Evolutionary conservation across 2,888 invertebrate genomes (phyloP).

Genomic region (Hypolimnas misippus): DNA sequence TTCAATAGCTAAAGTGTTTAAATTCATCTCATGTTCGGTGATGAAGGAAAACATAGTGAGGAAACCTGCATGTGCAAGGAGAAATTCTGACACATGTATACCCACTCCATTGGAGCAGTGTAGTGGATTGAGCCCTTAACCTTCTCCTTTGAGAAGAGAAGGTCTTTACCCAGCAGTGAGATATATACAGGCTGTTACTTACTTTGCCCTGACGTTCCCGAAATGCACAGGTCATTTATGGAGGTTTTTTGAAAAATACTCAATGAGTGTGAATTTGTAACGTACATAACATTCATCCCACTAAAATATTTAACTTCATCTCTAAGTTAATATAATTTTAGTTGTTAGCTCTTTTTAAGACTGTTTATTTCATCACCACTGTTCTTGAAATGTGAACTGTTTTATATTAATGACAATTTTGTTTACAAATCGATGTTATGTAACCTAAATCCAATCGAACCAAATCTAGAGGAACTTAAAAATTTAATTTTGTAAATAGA

Average conservation of each 20-base stretch:
- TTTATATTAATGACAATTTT: constrained; percentile 28
- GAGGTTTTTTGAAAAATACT: constrained; percentile 11
- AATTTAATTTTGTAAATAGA: constrained; percentile 1
- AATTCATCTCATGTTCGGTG: no score
- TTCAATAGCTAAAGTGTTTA: no score
- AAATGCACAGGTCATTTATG: no score
- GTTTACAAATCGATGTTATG: background rate
- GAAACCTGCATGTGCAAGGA: no score
- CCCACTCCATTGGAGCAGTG: no score
- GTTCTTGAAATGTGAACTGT: constrained; percentile 8
- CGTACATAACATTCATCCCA: constrained; percentile 39
- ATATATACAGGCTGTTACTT: no score
- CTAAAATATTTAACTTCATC: constrained; percentile 73
- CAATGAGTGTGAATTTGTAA: constrained; percentile 37
- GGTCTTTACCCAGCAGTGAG: no score
- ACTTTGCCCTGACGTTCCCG: no score
- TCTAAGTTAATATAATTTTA: constrained; percentile 73
- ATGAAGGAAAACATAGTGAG: no score
- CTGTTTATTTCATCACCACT: constrained; percentile 48
- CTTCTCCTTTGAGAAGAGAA: no score
- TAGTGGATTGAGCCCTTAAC: no score
- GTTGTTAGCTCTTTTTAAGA: constrained; percentile 57
- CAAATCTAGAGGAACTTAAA: background rate
- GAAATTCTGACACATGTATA: no score
- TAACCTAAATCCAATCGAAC: background rate